Evolutionary conservation across 2,888 invertebrate genomes (phyloP).

Genomic region (Girardia tigrina): DNA sequence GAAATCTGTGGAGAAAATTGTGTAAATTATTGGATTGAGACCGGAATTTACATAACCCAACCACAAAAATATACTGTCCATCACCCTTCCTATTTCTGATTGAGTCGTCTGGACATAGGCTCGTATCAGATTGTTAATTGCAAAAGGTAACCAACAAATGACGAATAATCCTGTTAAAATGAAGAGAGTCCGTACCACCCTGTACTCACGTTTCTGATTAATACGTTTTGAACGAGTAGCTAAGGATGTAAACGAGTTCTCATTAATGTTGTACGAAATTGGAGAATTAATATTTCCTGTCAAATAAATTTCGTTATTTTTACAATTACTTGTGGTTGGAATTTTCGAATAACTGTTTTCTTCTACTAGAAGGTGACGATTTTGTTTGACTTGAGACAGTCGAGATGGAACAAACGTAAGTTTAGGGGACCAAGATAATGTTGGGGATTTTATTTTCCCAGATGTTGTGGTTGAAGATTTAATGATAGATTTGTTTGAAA

Average conservation of each 20-base stretch:
- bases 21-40: background rate
- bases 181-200: background rate
- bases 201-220: conserved; percentile 10
- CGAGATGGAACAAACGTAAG: conserved; percentile 3
- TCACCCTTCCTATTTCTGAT: background rate
- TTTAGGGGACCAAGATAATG: background rate
- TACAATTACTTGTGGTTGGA: background rate
- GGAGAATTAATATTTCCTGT: background rate
- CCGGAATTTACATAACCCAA: conserved; percentile 11
- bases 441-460: background rate
- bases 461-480: background rate
- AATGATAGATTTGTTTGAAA: background rate
- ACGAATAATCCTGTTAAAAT: background rate
- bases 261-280: background rate
- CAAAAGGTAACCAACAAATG: background rate
- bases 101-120: background rate
- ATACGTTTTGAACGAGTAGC: background rate
- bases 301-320: background rate
- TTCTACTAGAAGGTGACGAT: background rate
- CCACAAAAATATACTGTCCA: conserved; percentile 17
- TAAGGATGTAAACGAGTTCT: background rate
- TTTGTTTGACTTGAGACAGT: background rate
- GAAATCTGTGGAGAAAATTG: background rate
- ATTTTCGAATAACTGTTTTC: background rate
- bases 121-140: background rate